Conservation (phyloP, 2,888 invertebrate genomes). For the Syritta pipiens region DNA sequence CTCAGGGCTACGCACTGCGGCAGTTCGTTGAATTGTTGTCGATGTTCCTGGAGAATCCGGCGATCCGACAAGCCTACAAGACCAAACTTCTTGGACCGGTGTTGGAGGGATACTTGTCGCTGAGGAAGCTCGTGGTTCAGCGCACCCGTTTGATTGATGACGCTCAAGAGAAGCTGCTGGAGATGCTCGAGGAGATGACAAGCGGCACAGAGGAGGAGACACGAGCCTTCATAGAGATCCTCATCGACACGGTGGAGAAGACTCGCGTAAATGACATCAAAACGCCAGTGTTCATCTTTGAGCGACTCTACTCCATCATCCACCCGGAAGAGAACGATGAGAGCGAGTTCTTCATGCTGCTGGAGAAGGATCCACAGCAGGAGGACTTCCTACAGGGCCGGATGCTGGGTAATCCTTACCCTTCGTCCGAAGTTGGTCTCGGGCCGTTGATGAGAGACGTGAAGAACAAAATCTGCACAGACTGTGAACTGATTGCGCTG, state of each 20-base stretch:
- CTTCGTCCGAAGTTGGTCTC: slow-evolving; percentile 94
- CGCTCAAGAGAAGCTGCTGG: slow-evolving; percentile 95
- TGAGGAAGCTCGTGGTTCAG: slow-evolving; percentile 94
- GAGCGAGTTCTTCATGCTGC: slow-evolving; percentile 96
- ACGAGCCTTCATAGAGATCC: slow-evolving; percentile 97
- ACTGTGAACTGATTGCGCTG: slow-evolving; percentile 98
- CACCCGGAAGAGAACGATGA: slow-evolving; percentile 98
- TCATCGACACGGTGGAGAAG: slow-evolving; percentile 96
- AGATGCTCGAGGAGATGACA: slow-evolving; percentile 96
- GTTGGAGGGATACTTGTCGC: slow-evolving; percentile 94
- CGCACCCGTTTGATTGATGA: slow-evolving; percentile 96
- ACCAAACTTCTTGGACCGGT: slow-evolving; percentile 86
- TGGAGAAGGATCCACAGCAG: slow-evolving; percentile 99
- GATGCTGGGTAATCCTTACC: slow-evolving; percentile 99
- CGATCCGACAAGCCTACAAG: slow-evolving; percentile 94
- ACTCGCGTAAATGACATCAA: slow-evolving; percentile 94
- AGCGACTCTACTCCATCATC: slow-evolving; percentile 97
- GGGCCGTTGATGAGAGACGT: slow-evolving; percentile 99
- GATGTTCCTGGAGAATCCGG: slow-evolving; percentile 91
- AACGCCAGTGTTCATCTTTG: slow-evolving; percentile 98
- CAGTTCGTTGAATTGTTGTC: slow-evolving; percentile 93
- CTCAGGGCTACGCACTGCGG: slow-evolving; percentile 95
- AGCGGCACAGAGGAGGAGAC: slow-evolving; percentile 97
- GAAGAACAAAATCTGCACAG: slow-evolving; percentile 98
- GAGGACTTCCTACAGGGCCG: slow-evolving; percentile 98